Conservation (phyloP, 2,113 vertebrate genomes). For the Centrocercus urophasianus region DNA sequence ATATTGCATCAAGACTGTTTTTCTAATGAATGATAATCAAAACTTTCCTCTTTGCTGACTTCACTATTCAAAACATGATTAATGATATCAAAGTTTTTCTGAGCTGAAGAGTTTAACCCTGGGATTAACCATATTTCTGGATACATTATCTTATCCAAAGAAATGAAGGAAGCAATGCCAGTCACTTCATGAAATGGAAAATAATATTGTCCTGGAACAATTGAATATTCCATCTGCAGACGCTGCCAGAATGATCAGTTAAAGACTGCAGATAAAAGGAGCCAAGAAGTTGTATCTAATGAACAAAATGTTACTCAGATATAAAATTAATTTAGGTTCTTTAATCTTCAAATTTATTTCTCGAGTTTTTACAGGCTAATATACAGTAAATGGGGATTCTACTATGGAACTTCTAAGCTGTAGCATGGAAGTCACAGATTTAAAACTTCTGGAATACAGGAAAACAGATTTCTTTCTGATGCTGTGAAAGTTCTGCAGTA, state of each 20-base stretch:
- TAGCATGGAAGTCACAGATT: slow-evolving; percentile 3
- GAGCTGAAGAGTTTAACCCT: slow-evolving; percentile 55
- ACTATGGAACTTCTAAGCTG: neutral
- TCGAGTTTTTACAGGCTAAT: neutral
- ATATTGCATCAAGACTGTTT: slow-evolving; percentile 19
- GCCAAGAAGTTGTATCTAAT: neutral
- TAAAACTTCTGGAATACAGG: neutral
- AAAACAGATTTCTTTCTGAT: neutral
- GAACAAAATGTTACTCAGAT: slow-evolving; percentile 19
- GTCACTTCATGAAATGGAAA: slow-evolving; percentile 20
- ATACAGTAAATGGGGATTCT: neutral
- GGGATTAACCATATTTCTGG: slow-evolving; percentile 43
- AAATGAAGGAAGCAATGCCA: slow-evolving; percentile 32
- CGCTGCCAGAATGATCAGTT: neutral
- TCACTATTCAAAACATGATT: slow-evolving; percentile 31
- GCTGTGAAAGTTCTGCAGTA: neutral
- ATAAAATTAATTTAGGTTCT: neutral
- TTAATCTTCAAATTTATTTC: neutral
- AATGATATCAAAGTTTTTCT: slow-evolving; percentile 62
- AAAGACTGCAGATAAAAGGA: neutral
- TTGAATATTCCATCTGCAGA: slow-evolving; percentile 24
- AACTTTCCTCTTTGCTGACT: slow-evolving; percentile 3
- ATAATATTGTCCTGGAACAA: slow-evolving; percentile 15
- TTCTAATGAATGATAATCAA: slow-evolving; percentile 55
- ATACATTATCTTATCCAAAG: slow-evolving; percentile 56